phyloP scores from a whole-genome alignment of 92 coral and sea anemone genomes.

The Zoanthus sociatus region DNA sequence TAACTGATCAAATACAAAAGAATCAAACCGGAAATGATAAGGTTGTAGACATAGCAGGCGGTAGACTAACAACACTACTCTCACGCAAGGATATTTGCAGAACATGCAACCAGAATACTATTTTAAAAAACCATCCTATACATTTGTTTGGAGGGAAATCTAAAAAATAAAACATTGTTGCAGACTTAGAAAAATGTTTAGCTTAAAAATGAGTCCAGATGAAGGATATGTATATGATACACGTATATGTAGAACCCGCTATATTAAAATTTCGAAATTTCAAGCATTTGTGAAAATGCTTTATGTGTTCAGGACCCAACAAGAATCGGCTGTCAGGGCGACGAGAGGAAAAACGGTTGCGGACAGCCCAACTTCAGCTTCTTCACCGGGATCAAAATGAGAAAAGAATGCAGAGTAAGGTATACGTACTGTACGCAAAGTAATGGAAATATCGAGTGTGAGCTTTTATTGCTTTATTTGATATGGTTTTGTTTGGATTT shows the following conservation, averaged over 20 bases:
- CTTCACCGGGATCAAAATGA: slow-evolving; percentile 38
- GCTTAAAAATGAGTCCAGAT: neutral
- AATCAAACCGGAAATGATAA: neutral
- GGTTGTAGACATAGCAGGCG: neutral
- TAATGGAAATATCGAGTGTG: neutral
- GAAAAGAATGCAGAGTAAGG: slow-evolving; percentile 47
- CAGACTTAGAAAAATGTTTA: neutral
- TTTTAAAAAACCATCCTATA: slow-evolving; percentile 5
- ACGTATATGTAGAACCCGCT: slow-evolving; percentile 4
- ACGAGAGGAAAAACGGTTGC: slow-evolving; percentile 41
- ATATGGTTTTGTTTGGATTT: neutral
- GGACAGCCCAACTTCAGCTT: slow-evolving; percentile 36
- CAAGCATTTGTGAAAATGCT: neutral
- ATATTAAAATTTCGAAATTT: neutral
- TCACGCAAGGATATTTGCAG: neutral
- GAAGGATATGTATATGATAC: neutral
- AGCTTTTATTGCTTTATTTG: neutral
- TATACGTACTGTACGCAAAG: slow-evolving; percentile 5
- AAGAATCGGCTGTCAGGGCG: slow-evolving; percentile 40
- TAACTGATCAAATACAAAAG: neutral
- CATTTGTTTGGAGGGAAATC: neutral
- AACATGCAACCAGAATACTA: neutral
- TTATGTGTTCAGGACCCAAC: slow-evolving; percentile 18
- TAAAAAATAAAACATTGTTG: neutral
- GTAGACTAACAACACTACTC: neutral